Evolutionary conservation across 2,888 invertebrate species (phyloP), one percentile per base, ranked within the genome.

Genomic region (Agrenia bidenticulata): DNA sequence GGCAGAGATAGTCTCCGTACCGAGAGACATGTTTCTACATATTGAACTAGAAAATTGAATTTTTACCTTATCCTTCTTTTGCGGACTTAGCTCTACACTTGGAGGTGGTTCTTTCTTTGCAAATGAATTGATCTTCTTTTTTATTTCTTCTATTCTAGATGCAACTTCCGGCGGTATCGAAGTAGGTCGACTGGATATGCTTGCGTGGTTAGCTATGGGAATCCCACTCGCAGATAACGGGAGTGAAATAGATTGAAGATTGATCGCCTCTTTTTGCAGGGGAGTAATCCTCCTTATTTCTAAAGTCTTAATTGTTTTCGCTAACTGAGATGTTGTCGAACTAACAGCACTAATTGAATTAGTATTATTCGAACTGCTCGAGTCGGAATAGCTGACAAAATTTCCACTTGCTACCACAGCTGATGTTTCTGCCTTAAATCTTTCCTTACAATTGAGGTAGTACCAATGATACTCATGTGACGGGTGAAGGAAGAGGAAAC

Each of bases 401-500:
- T 63, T 64, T 53, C 69, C 66, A 23, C 66, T 67, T 0, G 73
- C 75, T 15, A 75, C 76, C 1, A 73, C 73, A 1, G 75, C 71
- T 27, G 51, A 61, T 17, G 61, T 63, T 57, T 72, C 70, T 4
- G 70, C 73, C 27, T 67, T 64, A 23, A 65, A 73, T 11, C 72
- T 49, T 26, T 76, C 70, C 26, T 75, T 76, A 55, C 76, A 75
- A 17, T 70, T 71, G 1, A 70, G 86, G 78, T 97, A 98, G 79
- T 92, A 96, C 0, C 87, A 84, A 80, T 93, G 86, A 78, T 88
- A 91, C 61, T 87, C 84, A 79, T 95, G 89, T 1, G 83, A 84
- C 0, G 88, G 83, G 68, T 92, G 86, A 1, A 98, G 81, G 80
- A 98, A 98, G 24, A 87, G 87, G 80, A 98, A 96, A 37, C 95